Conservation (phyloP, 2,888 invertebrate genomes). For the Pedicia rivosa region DNA sequence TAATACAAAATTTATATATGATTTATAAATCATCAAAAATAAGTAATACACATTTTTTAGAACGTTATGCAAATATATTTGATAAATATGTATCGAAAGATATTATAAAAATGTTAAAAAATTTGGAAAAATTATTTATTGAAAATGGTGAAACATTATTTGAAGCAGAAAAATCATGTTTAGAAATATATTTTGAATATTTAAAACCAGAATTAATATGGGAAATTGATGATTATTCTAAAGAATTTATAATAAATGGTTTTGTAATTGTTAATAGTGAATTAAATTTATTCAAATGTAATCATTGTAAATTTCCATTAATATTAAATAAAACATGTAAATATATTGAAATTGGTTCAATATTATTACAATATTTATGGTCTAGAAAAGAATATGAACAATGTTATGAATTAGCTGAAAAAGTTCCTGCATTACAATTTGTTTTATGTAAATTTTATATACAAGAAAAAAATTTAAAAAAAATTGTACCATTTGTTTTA, state of each 20-base stretch:
- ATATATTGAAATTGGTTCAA: slow-evolving; percentile 25
- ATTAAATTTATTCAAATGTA: slow-evolving; percentile 16
- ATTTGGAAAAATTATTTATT: slow-evolving; percentile 26
- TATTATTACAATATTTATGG: slow-evolving; percentile 28
- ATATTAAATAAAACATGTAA: slow-evolving; percentile 25
- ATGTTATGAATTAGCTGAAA: slow-evolving; percentile 26
- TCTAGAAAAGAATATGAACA: slow-evolving; percentile 27
- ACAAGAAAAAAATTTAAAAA: slow-evolving; percentile 25
- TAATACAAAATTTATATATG: too few relatives aligned
- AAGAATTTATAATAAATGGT: slow-evolving; percentile 26
- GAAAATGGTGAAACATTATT: slow-evolving; percentile 24
- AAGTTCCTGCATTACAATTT: slow-evolving; percentile 26
- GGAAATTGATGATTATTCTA: slow-evolving; percentile 27
- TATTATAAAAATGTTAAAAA: slow-evolving; percentile 22
- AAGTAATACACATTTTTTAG: slow-evolving; percentile 25
- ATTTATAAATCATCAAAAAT: too few relatives aligned
- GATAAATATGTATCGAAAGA: slow-evolving; percentile 27
- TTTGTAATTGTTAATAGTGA: slow-evolving; percentile 21
- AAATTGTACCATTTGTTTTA: slow-evolving; percentile 25
- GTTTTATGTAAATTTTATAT: slow-evolving; percentile 27
- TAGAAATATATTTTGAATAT: slow-evolving; percentile 30
- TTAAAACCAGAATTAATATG: slow-evolving; percentile 29
- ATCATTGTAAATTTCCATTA: slow-evolving; percentile 26
- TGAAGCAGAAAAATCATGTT: slow-evolving; percentile 24
- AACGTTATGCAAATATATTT: slow-evolving; percentile 26